Evolutionary conservation across 2,797 vertebrate genomes (phyloP), one percentile per base, ranked within the genome.

Genomic region (Darevskia mixta): DNA sequence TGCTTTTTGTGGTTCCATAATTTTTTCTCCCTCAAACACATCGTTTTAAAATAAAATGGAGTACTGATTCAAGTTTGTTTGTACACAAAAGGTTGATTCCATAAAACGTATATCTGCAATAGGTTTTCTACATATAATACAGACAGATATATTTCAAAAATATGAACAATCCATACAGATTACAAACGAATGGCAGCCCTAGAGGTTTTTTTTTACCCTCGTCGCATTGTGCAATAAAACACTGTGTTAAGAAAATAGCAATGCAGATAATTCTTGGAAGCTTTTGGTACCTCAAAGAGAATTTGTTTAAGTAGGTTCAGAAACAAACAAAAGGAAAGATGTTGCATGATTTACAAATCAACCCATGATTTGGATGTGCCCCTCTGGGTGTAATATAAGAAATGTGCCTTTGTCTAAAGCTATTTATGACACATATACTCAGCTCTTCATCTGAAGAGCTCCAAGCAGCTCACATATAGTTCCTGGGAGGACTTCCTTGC

Each of bases 191-290:
- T 82, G 20, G 66, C 15, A 32, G 64, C 18, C 35, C 49, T 75
- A 9, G 7, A 76, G 32, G 49, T 1, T 43, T 49, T 38, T 38
- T 38, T 79, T 69, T 29, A 91, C 91, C 88, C 91, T 91, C 79
- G 64, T 91, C 58, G 69, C 85, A 92, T 2, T 87, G 89, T 91
- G 69, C 66, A 90, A 82, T 81, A 94, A 87, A 82, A 83, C 38
- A 83, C 4, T 0, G 0, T 43, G 76, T 91, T 86, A 92, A 92
- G 78, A 90, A 89, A 89, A 92, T 18, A 66, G 71, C 27, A 79
- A 29, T 6, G 83, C 0, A 0, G 38, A 75, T 32, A 90, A 85
- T 35, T 83, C 82, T 64, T 27, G 85, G 0, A 0, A 43, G 35
- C 20, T 89, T 69, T 49, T 13, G 55, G 66, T 92, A 84, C 58